Base-by-base conservation (phyloP, 35 echinoderm and acorn worm genomes). In the Anneissia japonica region DNA sequence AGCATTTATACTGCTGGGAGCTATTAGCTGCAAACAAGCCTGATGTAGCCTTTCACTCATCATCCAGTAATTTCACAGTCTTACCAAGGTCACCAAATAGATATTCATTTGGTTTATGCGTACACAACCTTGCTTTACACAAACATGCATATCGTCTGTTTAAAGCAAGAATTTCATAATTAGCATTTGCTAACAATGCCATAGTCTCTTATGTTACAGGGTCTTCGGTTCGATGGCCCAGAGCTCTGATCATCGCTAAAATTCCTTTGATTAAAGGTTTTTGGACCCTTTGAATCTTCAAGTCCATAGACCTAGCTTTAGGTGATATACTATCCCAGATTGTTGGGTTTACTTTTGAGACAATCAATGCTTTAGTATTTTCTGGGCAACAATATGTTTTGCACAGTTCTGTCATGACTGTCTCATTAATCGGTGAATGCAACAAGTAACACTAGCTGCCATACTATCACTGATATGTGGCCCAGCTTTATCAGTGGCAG, bases 201-300 rank as follows among this genome's bases (percentile, higher is more conserved):
- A 88, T 0, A 0, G 46, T 13, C 16, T 88, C 82, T 74, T 84
- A 46, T 43, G 40, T 6, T 14, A 4, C 14, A 6, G 3, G 5
- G 5, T 75, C 26, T 23, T n/a, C 73, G 31, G 3, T 4, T 4
- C 26, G 5, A 7, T 4, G 40, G 4, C 40, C 40, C 40, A 43
- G 14, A 6, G 40, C 14, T 23, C 19, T n/a, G 30, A 80, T 30
- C 26, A 88, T 6, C 0, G 77, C 77, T 37, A 38, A 31, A 16
- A 77, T 31, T 21, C 84, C 84, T 86, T 86, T 86, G 26, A 86
- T 74, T 0, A 77, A 55, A 11, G 85, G 85, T 35, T 80, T 78
- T 38, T 87, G 38, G 1, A 32, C 23, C 43, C 85, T 34, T 29
- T 87, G 74, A 3, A 87, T 0, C 38, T 87, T 87, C 14, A 80